Base-by-base conservation (phyloP, 2,888 invertebrate genomes). In the Ophioninae sp. region DNA sequence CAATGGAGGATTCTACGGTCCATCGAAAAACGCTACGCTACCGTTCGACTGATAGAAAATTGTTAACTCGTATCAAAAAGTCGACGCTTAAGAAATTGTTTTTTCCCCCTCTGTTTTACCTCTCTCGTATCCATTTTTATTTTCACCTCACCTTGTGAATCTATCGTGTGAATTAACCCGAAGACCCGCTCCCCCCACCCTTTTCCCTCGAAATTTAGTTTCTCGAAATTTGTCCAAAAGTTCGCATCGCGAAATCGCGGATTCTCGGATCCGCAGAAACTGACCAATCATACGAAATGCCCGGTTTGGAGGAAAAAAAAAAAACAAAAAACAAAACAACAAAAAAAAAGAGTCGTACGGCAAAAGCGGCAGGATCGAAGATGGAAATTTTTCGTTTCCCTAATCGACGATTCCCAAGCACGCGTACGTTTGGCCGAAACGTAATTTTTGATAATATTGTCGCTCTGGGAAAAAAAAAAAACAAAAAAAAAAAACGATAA, bases 401-500 rank as follows among this genome's bases (percentile, higher is more conserved):
- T 76, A 68, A 30, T 30, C 59, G 74, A 80, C 81, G 79, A 82
- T 82, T 84, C 79, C 30, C 83, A 81, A 81, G 83, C 86, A 83
- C 59, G 62, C 65, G 50, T 73, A 44, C 30, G 21, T 65, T 50
- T 59, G 79, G 72, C 85, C 83, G 85, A 76, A 88, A 87, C 86
- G 89, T 90, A 86, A 88, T 88, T 87, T 88, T 84, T 90, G 90
- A 91, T 91, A 92, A 92, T 92, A 92, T 92, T 92, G 92, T 92
- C 92, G 89, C 89, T 89, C 91, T 50, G 50, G 13, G 50, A 50
- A 50, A 50, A 50, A 2, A 1, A 30, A 30, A 30, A 30, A 30
- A 1, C 30, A 1, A 30, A 30, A 30, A 30, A 30, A 1, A 3
- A 30, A 30, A 30, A 30, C 1, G 30, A 30, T 30, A 30, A 30